Evolutionary conservation across 2,113 vertebrate genomes (phyloP).

Genomic region (Sylvilagus bachmani): DNA sequence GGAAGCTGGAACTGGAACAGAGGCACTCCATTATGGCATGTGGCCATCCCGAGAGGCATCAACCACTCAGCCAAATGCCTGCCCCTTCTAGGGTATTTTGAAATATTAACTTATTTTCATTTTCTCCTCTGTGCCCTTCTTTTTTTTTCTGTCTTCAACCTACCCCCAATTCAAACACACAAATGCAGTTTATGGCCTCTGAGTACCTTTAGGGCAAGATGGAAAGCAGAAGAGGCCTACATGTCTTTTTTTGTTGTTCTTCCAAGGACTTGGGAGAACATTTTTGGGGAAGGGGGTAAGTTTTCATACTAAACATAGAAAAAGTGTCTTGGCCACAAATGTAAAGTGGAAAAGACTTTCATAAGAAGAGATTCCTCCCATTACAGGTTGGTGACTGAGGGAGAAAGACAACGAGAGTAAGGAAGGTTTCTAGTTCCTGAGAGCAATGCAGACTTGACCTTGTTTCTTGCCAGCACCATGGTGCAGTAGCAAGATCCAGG

Average conservation of each 20-base stretch:
- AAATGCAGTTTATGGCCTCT: constrained; percentile 25
- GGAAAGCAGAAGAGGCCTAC: not conserved
- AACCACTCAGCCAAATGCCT: too few species aligned
- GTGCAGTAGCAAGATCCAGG: not conserved
- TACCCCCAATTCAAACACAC: constrained; percentile 4
- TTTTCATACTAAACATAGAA: not conserved
- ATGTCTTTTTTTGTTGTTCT: not conserved
- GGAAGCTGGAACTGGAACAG: too few species aligned
- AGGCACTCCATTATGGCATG: too few species aligned
- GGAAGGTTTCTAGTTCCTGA: constrained; percentile 1
- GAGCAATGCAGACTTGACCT: not conserved
- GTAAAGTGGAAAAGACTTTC: constrained; percentile 15
- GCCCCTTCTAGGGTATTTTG: not conserved
- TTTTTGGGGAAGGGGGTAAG: not conserved
- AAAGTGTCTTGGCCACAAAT: not conserved
- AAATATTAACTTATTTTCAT: constrained; percentile 16
- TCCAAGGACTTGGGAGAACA: not conserved
- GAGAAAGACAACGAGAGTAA: not conserved
- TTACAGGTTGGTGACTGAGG: not conserved
- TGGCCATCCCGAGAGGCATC: too few species aligned
- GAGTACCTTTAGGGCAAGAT: not conserved
- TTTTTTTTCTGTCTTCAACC: constrained; percentile 35
- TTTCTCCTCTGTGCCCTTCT: constrained; percentile 27
- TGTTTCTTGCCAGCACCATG: not conserved
- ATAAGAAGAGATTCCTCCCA: not conserved